Evolutionary conservation across 2,113 vertebrate genomes (phyloP).

Genomic region (Colistium nudipinnis): DNA sequence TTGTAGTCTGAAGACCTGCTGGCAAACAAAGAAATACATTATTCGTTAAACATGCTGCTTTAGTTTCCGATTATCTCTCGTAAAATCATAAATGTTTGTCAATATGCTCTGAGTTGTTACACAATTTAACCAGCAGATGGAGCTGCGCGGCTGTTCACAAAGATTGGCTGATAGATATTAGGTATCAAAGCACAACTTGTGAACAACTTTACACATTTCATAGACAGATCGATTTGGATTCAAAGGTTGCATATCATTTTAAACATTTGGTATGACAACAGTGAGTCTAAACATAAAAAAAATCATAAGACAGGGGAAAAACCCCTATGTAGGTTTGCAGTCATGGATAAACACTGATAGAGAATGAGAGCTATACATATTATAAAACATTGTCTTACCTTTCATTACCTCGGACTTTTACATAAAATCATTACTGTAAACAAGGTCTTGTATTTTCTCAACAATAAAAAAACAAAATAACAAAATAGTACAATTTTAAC

Average conservation of each 20-base stretch:
- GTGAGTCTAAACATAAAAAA: no score
- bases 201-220: neutral
- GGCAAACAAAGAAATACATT: no score
- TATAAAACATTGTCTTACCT: neutral
- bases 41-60: neutral
- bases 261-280: no score
- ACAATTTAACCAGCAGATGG: conserved; percentile 45
- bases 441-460: neutral
- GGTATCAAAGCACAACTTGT: neutral
- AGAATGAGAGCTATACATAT: neutral
- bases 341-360: no score
- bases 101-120: conserved; percentile 14
- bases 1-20: neutral
- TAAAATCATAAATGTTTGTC: conserved; percentile 3
- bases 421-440: no score
- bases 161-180: neutral
- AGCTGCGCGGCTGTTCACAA: neutral
- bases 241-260: neutral
- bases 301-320: neutral
- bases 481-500: conserved; percentile 62
- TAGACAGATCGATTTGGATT: neutral
- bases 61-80: neutral
- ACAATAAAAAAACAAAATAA: conserved; percentile 10
- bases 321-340: no score
- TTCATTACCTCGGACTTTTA: no score